A percentile compares a stretch with the other conserved stretches of the same genome.
phyloP scores from a whole-genome alignment of 23 tunicate genomes.

The Pegea sp. region DNA sequence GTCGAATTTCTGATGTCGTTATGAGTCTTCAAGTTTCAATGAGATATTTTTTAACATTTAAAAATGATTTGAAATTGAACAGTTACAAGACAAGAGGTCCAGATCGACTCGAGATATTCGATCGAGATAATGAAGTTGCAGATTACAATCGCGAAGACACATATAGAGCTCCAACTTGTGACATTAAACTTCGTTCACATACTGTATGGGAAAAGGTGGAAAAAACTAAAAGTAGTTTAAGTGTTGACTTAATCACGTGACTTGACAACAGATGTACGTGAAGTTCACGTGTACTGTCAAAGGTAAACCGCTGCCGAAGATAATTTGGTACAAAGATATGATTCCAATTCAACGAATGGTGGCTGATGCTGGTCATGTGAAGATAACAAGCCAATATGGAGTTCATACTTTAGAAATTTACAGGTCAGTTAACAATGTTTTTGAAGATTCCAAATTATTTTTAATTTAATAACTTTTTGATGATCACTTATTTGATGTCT shows the following conservation, averaged over 20 bases:
- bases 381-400: conserved; percentile 66
- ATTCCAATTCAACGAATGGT: conserved; percentile 58
- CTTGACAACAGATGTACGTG: conserved; percentile 88
- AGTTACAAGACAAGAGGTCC: conserved; percentile 23
- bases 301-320: conserved; percentile 59
- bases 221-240: not conserved
- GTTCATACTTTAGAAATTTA: conserved; percentile 82
- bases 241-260: not conserved
- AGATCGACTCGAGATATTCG: conserved; percentile 4
- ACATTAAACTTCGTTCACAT: conserved; percentile 74
- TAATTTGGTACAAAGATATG: conserved; percentile 97
- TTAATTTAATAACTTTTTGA: not conserved
- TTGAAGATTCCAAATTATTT: no score
- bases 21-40: no score
- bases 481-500: not conserved
- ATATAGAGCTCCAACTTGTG: conserved; percentile 71
- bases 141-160: conserved; percentile 3
- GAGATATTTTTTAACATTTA: no score
- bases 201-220: conserved; percentile 88
- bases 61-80: not conserved
- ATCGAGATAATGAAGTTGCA: conserved; percentile 8
- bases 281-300: conserved; percentile 89
- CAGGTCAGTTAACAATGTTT: conserved; percentile 30
- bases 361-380: conserved; percentile 34
- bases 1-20: no score